A percentile compares a stretch with the other conserved stretches of the same genome.
Evolutionary conservation across 35 echinoderm and acorn worm species (phyloP).

Genomic region (Diadema setosum): DNA sequence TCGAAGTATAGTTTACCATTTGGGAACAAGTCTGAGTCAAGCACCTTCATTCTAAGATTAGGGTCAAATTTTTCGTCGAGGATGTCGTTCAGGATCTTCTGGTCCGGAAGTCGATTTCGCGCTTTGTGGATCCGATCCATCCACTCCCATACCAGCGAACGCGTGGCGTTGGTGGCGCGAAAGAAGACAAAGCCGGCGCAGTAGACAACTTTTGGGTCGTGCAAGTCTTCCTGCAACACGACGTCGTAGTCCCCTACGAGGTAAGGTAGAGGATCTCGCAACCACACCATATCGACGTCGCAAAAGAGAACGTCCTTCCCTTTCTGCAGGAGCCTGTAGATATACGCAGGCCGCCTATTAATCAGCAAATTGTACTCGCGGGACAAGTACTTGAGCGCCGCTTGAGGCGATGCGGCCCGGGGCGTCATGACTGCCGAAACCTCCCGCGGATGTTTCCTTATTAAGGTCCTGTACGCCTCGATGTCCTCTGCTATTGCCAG

Average conservation of each 20-base stretch:
- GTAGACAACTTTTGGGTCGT: constrained; percentile 15
- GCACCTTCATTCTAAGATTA: constrained; percentile 33
- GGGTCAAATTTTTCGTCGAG: background rate
- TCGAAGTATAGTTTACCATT: constrained; percentile 66
- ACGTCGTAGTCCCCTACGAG: constrained; percentile 71
- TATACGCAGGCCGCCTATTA: constrained; percentile 70
- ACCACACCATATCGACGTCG: constrained; percentile 81
- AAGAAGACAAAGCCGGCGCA: constrained; percentile 79
- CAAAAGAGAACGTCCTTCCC: constrained; percentile 64
- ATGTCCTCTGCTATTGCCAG: constrained; percentile 59
- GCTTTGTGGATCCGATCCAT: constrained; percentile 23
- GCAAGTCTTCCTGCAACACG: constrained; percentile 61
- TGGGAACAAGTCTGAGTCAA: constrained; percentile 51
- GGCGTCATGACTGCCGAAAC: constrained; percentile 30
- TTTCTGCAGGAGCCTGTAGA: constrained; percentile 32
- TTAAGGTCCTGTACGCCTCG: constrained; percentile 27
- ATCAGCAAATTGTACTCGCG: constrained; percentile 61
- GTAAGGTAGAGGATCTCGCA: constrained; percentile 65
- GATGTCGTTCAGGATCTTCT: constrained; percentile 56
- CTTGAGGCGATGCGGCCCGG: background rate
- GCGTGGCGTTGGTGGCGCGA: constrained; percentile 19
- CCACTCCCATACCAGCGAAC: constrained; percentile 41
- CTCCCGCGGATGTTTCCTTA: constrained; percentile 31
- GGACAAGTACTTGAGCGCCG: constrained; percentile 12
- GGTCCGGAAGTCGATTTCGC: constrained; percentile 43